Base-by-base conservation (phyloP, 2,888 invertebrate species). In the Cheilosia vernalis region DNA sequence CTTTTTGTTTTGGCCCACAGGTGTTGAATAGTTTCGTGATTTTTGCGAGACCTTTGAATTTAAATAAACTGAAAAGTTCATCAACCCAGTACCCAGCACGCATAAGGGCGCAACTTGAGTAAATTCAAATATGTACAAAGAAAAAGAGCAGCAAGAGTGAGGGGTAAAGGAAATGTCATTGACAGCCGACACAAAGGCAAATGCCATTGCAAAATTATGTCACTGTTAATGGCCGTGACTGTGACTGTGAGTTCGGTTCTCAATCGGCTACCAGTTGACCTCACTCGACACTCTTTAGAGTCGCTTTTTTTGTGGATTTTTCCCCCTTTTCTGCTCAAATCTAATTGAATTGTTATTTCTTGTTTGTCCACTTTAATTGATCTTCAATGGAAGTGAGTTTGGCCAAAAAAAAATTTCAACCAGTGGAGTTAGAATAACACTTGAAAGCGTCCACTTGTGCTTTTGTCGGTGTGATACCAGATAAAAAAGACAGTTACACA, bases 201-300 rank as follows among this genome's bases (percentile, higher is more conserved):
- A 49, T 27, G 51, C 9, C 47, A 66, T 72, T 64, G 72, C 64
- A 79, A 72, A 79, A 72, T 63, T 42, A 44, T 70, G 51, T 79
- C 72, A 72, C 72, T 79, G 79, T 66, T 64, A 64, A 51, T 66
- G 40, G 44, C 79, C 64, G 69, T 77, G 24, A 30, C 72, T 72
- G 69, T 77, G 33, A 21, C 72, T 72, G 69, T 77, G 69, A 72
- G 56, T 63, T 51, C 19, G 30, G 58, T 56, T 51, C 30, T 21
- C 63, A n/a, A 72, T 21, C 58, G 37, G 44, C 56, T 37, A 70
- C 47, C 24, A 58, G 30, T 30, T 79, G 72, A 63, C 72, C 72
- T 69, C 51, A 30, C 15, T 55, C 64, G 24, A 17, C 33, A n/a
- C 64, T 55, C 44, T 63, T 13, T 37, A 69, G 17, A 13, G 49